Base-by-base conservation (phyloP, 1,140 invertebrate species). In the Temnothorax curvispinosus region DNA sequence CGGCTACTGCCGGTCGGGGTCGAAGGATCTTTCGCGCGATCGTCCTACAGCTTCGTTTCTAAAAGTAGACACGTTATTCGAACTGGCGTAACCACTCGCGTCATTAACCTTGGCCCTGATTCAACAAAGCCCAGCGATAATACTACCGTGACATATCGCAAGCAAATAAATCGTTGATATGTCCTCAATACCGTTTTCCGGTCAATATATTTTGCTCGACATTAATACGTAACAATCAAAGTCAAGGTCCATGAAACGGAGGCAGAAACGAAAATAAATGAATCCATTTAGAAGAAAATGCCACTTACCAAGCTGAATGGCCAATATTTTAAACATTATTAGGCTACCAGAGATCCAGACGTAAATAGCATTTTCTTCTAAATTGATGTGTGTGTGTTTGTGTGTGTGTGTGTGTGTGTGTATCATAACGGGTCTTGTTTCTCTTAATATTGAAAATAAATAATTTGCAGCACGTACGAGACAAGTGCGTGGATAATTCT, bases 91-190 rank as follows among this genome's bases (percentile, higher is more conserved):
- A 82, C 27, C 7, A 47, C 27, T 35, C 38, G 6, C 38, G 69
- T 2, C 15, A 35, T 38, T 56, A 62, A 75, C 80, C 80, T 84
- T 84, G 80, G 80, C 80, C 67, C 80, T 84, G 54, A 84, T 84
- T 84, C 54, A 75, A 54, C n/a, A 75, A 50, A 60, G 38, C 41
- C 41, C n/a, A 69, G 41, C 6, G 6, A 44, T 6, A 41, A 71
- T 47, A 13, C 27, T 18, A 60, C 9, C 41, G 54, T 41, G 21
- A 21, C 38, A 58, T 3, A 18, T 50, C 52, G 35, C 38, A 9
- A 13, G 9, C 67, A 3, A 27, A 60, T 11, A 47, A 56, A 47
- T 54, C 15, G 9, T 1, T 6, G 35, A 44, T 38, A 38, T 5
- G 4, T 7, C 54, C 35, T 32, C 8, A 8, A n/a, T 56, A 58